A percentile compares a stretch with the other conserved stretches of the same genome.
phyloP scores from a whole-genome alignment of 2,797 vertebrate genomes.

The Darevskia nairensis region DNA sequence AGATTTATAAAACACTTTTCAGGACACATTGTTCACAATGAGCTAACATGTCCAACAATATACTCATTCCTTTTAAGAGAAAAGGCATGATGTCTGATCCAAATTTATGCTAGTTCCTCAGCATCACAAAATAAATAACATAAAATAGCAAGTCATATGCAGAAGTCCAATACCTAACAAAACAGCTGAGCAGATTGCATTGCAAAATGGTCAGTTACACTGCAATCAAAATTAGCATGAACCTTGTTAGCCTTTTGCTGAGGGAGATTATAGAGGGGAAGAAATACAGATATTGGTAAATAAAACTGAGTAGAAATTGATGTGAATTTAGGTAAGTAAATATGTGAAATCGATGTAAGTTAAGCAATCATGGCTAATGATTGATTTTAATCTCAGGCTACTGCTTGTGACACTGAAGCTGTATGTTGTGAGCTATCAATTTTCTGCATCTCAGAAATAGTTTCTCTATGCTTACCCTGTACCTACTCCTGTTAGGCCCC shows the following conservation, averaged over 20 bases:
- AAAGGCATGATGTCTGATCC: not conserved
- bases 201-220: constrained; percentile 59
- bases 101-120: constrained; percentile 60
- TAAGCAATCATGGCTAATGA: constrained; percentile 65
- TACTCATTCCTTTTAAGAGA: too few relatives aligned
- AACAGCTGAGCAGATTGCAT: constrained; percentile 49
- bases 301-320: constrained; percentile 67
- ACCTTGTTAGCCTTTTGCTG: constrained; percentile 63
- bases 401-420: constrained; percentile 24
- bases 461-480: not conserved
- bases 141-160: constrained; percentile 64
- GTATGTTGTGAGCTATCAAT: constrained; percentile 5
- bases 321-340: constrained; percentile 69
- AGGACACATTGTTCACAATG: too few relatives aligned
- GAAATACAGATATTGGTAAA: constrained; percentile 71
- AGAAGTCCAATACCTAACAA: constrained; percentile 48
- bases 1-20: too few relatives aligned
- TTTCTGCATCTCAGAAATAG: not conserved
- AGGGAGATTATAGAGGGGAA: constrained; percentile 58
- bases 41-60: too few relatives aligned
- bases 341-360: constrained; percentile 67
- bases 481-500: not conserved
- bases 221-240: constrained; percentile 57
- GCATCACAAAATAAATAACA: constrained; percentile 67
- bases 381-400: constrained; percentile 49